phyloP scores from a whole-genome alignment of 1,140 invertebrate species.

The Microplitis mediator region DNA sequence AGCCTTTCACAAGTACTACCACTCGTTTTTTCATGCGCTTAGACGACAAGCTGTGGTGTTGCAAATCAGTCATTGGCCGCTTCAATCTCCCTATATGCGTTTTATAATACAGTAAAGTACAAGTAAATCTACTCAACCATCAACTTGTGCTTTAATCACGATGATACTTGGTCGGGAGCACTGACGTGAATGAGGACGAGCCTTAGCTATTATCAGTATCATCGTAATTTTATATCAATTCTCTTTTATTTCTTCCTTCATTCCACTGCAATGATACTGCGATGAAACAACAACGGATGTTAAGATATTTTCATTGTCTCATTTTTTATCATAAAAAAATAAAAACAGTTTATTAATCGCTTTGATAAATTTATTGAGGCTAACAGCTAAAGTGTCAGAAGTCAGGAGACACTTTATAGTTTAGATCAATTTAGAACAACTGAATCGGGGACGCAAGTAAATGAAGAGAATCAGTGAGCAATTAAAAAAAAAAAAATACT shows the following conservation, averaged over 20 bases:
- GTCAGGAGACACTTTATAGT: not conserved
- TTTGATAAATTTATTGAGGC: not conserved
- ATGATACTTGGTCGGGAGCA: conserved; percentile 30
- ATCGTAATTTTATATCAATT: not conserved
- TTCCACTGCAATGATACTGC: not conserved
- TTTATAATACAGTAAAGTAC: not conserved
- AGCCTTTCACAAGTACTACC: not conserved
- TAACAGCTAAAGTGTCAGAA: too few species aligned
- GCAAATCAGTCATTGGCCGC: not conserved
- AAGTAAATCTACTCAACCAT: conserved; percentile 22
- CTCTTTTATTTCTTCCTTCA: not conserved
- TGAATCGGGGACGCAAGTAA: not conserved
- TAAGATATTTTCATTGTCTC: not conserved
- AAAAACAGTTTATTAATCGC: too few species aligned
- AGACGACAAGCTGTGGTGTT: not conserved
- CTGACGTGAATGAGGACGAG: conserved; percentile 39
- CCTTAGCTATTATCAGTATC: conserved; percentile 11
- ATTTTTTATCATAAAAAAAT: not conserved
- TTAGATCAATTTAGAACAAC: not conserved
- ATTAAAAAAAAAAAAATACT: conserved; percentile 10
- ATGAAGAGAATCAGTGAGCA: conserved; percentile 6
- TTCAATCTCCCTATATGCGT: conserved; percentile 15
- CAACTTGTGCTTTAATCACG: conserved; percentile 34
- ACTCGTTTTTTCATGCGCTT: not conserved
- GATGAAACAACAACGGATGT: not conserved